Conservation (phyloP, 30 jellyfish, hydroid and myxozoan species). For the Cassiopea andromeda region DNA sequence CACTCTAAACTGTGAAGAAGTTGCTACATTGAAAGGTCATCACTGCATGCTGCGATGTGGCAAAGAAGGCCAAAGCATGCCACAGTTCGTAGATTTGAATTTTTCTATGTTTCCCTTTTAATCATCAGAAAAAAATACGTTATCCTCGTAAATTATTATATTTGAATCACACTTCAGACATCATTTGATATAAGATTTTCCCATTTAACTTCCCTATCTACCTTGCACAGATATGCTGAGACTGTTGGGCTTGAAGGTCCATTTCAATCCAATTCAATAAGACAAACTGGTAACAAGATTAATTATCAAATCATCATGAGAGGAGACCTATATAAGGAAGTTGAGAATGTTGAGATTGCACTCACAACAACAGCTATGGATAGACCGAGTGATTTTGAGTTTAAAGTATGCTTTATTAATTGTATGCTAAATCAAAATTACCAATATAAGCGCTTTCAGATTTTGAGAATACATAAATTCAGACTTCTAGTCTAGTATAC, state of each 20-base stretch:
- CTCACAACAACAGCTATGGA: constrained; percentile 31
- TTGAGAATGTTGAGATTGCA: constrained; percentile 16
- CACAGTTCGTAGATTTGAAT: too few relatives aligned
- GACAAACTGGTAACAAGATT: not conserved
- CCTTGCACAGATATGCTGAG: constrained; percentile 10
- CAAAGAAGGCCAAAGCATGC: too few relatives aligned
- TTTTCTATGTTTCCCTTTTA: too few relatives aligned
- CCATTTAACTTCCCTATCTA: not conserved
- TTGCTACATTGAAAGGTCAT: too few relatives aligned
- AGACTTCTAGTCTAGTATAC: too few relatives aligned
- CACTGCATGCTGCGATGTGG: too few relatives aligned
- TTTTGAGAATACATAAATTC: not conserved
- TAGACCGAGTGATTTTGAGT: constrained; percentile 11
- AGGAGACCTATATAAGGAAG: constrained; percentile 38
- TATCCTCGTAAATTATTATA: too few relatives aligned
- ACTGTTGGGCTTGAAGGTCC: constrained; percentile 47
- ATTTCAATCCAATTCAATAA: not conserved
- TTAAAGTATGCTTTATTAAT: not conserved
- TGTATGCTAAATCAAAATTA: not conserved
- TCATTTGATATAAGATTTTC: too few relatives aligned
- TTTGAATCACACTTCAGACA: too few relatives aligned
- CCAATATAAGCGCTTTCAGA: not conserved
- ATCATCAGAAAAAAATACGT: too few relatives aligned
- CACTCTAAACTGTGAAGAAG: too few relatives aligned
- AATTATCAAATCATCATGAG: constrained; percentile 4